These are phyloP conservation scores for Holotrichia oblita DNA, from an alignment of 1,140 invertebrate genomes.

Conservation along the genomic window DNA sequence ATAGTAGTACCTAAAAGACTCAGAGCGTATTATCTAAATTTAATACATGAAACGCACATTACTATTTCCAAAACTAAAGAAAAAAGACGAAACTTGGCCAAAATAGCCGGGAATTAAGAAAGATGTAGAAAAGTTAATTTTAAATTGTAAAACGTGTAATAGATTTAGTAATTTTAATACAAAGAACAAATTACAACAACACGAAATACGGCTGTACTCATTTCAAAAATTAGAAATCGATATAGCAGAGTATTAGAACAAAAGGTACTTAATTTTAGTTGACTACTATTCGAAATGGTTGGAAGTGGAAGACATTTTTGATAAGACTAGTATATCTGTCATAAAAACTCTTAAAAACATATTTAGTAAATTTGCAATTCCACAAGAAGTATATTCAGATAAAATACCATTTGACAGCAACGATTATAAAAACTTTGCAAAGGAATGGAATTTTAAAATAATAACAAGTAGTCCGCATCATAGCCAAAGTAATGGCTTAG, in stretches of 20 bases:
- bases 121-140: conserved; percentile 40
- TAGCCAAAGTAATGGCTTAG: conserved; percentile 57
- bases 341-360: conserved; percentile 49
- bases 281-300: conserved; percentile 53
- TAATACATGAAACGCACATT: not conserved
- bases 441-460: conserved; percentile 59
- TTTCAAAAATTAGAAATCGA: conserved; percentile 57
- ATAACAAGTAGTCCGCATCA: conserved; percentile 57
- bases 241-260: conserved; percentile 56
- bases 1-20: not conserved
- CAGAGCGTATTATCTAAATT: not conserved
- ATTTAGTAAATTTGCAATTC: conserved; percentile 49
- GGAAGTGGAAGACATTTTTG: conserved; percentile 42
- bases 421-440: conserved; percentile 54
- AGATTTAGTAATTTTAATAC: conserved; percentile 41
- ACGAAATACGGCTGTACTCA: conserved; percentile 51
- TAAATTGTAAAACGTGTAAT: conserved; percentile 42
- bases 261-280: conserved; percentile 50
- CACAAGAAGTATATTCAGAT: conserved; percentile 45
- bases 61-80: not conserved
- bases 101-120: conserved; percentile 44
- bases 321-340: conserved; percentile 44
- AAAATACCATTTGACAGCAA: conserved; percentile 45
- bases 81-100: conserved; percentile 40
- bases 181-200: conserved; percentile 51